These are phyloP conservation scores for Chrysopa pallens DNA, from an alignment of 1,140 invertebrate genomes.

Conservation along the genomic window DNA sequence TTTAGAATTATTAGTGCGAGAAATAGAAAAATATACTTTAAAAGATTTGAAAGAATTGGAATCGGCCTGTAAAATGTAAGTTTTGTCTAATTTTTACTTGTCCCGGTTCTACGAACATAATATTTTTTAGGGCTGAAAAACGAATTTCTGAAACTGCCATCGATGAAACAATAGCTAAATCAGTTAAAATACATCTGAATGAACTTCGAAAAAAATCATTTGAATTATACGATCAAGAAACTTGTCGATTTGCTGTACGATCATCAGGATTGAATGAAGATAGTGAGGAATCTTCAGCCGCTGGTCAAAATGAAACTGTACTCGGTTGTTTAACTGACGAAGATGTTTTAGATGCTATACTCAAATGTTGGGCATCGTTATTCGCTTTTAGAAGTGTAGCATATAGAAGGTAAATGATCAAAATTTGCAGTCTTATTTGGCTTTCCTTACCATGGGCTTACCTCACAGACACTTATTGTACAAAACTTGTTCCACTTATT, in stretches of 20 bases:
- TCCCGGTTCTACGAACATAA: too few species aligned
- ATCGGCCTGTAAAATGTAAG: constrained; percentile 14
- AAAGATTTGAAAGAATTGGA: constrained; percentile 6
- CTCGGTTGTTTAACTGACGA: constrained; percentile 37
- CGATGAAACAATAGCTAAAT: constrained; percentile 11
- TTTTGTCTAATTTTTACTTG: too few species aligned
- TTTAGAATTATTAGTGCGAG: constrained; percentile 3
- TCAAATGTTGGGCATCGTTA: constrained; percentile 63
- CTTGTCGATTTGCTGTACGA: constrained; percentile 25
- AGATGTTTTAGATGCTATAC: constrained; percentile 35
- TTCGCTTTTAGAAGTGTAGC: constrained; percentile 54
- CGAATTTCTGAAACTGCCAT: constrained; percentile 11
- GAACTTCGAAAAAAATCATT: constrained; percentile 16
- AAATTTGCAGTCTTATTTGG: too few species aligned
- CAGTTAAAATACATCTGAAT: constrained; percentile 20
- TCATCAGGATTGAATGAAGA: constrained; percentile 57
- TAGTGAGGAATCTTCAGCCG: constrained; percentile 53
- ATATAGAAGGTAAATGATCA: constrained; percentile 37
- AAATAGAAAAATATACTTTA: too few species aligned
- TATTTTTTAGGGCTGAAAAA: constrained; percentile 11
- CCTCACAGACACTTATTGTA: too few species aligned
- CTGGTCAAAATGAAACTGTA: constrained; percentile 69
- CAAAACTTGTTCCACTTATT: too few species aligned
- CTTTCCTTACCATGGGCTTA: too few species aligned
- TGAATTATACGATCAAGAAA: constrained; percentile 3